Percentiles rank a stretch among this genome's conserved stretches.
phyloP scores from a whole-genome alignment of 2,113 vertebrate genomes.

The Chlorodrepanis virens region DNA sequence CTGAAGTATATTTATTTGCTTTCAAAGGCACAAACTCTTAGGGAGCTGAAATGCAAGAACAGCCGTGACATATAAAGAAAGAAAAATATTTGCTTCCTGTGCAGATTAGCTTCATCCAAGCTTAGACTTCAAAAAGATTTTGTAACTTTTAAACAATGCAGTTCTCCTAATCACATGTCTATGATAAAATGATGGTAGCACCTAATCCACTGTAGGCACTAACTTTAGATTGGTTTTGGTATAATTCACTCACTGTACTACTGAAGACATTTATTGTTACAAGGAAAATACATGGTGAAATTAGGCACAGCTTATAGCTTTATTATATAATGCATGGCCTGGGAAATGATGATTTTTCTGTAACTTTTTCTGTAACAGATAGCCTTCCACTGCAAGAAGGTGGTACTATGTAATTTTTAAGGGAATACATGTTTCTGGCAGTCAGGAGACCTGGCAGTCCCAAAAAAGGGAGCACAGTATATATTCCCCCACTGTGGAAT shows the following conservation, averaged over 20 bases:
- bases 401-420: neutral
- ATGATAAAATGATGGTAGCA: neutral
- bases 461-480: neutral
- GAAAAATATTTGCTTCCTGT: slow-evolving; percentile 15
- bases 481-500: neutral
- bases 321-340: neutral
- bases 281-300: neutral
- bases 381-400: neutral
- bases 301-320: neutral
- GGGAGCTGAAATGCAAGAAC: neutral
- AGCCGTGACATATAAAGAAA: neutral
- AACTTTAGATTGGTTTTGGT: neutral
- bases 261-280: neutral
- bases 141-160: slow-evolving; percentile 19
- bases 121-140: slow-evolving; percentile 37
- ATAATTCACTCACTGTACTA: neutral
- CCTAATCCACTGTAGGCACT: neutral
- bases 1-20: neutral
- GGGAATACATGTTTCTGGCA: neutral
- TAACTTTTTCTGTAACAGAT: neutral
- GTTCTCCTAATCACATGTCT: neutral
- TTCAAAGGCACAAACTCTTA: neutral
- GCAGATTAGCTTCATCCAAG: slow-evolving; percentile 20
- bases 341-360: neutral
- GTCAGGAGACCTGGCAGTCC: neutral